phyloP scores from a whole-genome alignment of 2,888 invertebrate species.

The Cataglyphis cursor region DNA sequence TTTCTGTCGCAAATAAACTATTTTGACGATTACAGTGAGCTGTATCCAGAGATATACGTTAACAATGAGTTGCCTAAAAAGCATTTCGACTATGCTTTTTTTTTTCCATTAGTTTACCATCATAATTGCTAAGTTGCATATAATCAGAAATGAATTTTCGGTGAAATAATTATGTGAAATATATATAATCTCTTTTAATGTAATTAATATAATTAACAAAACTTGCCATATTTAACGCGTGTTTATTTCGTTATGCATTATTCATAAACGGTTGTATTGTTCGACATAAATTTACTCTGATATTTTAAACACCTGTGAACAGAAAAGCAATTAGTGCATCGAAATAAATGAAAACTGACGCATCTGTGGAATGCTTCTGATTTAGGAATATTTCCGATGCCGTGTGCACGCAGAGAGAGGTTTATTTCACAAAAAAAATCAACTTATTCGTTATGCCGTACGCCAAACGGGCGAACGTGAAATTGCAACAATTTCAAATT shows the following conservation, averaged over 20 bases:
- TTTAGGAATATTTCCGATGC: constrained; percentile 49
- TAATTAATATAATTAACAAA: constrained; percentile 32
- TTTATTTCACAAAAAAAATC: constrained; percentile 44
- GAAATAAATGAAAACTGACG: constrained; percentile 50
- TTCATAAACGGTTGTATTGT: background rate
- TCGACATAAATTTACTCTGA: constrained; percentile 6
- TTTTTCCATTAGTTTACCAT: constrained; percentile 34
- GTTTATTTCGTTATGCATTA: constrained; percentile 20
- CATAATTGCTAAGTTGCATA: constrained; percentile 13
- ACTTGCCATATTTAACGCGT: background rate
- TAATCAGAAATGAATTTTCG: constrained; percentile 26
- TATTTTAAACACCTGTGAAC: constrained; percentile 34
- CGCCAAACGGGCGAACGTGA: constrained; percentile 27
- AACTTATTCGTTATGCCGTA: constrained; percentile 45
- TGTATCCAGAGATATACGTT: constrained; percentile 29
- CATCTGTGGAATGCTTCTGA: constrained; percentile 37
- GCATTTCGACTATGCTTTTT: constrained; percentile 8
- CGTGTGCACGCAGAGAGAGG: constrained; percentile 20
- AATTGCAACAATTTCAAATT: constrained; percentile 46
- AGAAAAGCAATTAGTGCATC: constrained; percentile 5
- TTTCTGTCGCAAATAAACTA: constrained; percentile 53
- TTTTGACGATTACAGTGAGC: constrained; percentile 39
- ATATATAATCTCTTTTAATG: constrained; percentile 10
- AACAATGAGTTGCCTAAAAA: constrained; percentile 35
- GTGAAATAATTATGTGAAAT: constrained; percentile 11